Percentiles rank a stretch among this genome's conserved stretches.
phyloP scores from a whole-genome alignment of 2,113 vertebrate genomes.

The Cyprinus carpio region DNA sequence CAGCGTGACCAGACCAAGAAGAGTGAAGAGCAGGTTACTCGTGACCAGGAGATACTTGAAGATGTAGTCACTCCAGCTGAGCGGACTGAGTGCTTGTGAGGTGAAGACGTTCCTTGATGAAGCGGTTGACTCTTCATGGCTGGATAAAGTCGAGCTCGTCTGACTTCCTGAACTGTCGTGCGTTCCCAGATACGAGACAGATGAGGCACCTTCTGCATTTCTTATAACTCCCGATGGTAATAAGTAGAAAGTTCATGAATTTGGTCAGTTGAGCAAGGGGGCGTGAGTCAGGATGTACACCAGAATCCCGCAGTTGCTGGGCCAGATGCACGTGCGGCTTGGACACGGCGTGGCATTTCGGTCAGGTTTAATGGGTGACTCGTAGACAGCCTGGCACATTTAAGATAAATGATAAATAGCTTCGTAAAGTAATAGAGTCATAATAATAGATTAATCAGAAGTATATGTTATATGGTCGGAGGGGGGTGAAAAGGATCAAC shows the following conservation, averaged over 20 bases:
- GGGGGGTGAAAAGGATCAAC: no score
- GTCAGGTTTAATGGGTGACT: no score
- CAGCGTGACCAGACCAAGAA: constrained; percentile 78
- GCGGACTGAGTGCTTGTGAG: rapidly evolving
- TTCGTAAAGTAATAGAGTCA: no score
- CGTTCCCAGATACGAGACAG: constrained; percentile 20
- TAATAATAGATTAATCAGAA: no score
- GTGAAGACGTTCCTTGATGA: not conserved
- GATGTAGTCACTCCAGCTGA: constrained; percentile 64
- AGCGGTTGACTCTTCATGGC: not conserved
- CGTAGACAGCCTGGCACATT: no score
- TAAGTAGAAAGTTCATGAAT: constrained; percentile 1
- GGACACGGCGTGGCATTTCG: no score
- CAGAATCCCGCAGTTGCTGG: no score
- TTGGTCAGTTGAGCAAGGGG: no score
- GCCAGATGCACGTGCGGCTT: no score
- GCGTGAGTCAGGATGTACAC: no score
- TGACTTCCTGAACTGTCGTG: constrained; percentile 49
- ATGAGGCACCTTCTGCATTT: constrained; percentile 32
- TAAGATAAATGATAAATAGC: no score
- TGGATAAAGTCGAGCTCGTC: constrained; percentile 27
- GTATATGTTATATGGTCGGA: no score
- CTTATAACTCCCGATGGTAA: constrained; percentile 44
- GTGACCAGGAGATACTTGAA: constrained; percentile 79
- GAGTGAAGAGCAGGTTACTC: constrained; percentile 83